Percentiles rank a stretch among this genome's conserved stretches.
These are phyloP conservation scores for Microctenopoma stevenorrisi DNA, from an alignment of 2,797 vertebrate genomes.

Conservation along the genomic window DNA sequence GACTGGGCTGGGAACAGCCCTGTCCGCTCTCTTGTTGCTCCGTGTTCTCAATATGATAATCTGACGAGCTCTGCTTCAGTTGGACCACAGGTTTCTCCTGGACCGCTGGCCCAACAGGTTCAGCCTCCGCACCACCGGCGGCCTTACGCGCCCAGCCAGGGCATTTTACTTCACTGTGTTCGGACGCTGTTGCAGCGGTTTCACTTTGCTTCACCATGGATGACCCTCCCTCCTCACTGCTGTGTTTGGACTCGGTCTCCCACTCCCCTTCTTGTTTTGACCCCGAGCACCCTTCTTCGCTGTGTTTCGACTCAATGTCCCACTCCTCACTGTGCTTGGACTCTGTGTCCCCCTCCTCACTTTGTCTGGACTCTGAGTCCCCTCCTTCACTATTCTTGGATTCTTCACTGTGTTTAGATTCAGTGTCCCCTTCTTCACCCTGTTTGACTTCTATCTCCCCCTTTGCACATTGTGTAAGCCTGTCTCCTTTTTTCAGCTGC, in stretches of 20 bases:
- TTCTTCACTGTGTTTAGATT: conserved; percentile 80
- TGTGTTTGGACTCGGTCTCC: conserved; percentile 73
- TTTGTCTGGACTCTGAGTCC: conserved; percentile 73
- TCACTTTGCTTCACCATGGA: conserved; percentile 53
- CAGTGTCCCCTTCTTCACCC: conserved; percentile 72
- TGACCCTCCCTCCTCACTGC: conserved; percentile 73
- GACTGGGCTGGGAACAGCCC: conserved; percentile 75
- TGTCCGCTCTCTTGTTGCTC: conserved; percentile 57
- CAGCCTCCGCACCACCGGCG: conserved; percentile 28
- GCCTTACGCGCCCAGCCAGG: conserved; percentile 45
- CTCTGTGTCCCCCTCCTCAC: conserved; percentile 78
- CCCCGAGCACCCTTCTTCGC: conserved; percentile 75
- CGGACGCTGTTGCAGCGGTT: conserved; percentile 18
- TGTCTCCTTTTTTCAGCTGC: conserved; percentile 76
- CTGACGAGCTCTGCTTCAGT: conserved; percentile 73
- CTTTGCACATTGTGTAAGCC: conserved; percentile 63
- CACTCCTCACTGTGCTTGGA: conserved; percentile 83
- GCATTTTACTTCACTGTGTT: conserved; percentile 63
- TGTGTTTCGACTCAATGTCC: conserved; percentile 80
- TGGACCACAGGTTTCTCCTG: conserved; percentile 67
- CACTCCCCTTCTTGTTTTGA: conserved; percentile 72
- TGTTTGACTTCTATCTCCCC: conserved; percentile 63
- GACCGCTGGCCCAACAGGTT: conserved; percentile 34
- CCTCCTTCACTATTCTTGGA: conserved; percentile 78
- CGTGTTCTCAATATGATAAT: conserved; percentile 70